Conservation (phyloP, 2,797 vertebrate species). For the Danio jaintianensis region DNA sequence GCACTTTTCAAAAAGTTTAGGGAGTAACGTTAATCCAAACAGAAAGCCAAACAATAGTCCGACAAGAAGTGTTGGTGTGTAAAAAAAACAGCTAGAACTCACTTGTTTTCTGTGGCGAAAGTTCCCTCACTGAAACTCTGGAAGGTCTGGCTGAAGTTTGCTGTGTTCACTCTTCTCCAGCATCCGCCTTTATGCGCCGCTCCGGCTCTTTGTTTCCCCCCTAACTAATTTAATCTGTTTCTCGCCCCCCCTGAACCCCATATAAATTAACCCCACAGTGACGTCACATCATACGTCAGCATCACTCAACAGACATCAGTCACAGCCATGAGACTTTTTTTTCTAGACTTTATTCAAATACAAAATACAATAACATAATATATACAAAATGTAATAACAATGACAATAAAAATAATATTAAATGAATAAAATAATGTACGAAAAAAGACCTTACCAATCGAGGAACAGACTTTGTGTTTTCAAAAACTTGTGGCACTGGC, state of each 20-base stretch:
- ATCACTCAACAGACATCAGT: slow-evolving; percentile 9
- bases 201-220: slow-evolving; percentile 78
- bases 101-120: slow-evolving; percentile 55
- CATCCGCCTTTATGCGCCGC: slow-evolving; percentile 53
- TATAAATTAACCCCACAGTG: slow-evolving; percentile 64
- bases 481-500: background rate
- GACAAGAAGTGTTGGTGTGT: background rate
- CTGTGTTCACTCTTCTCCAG: slow-evolving; percentile 44
- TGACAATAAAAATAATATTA: background rate
- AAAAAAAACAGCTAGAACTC: slow-evolving; percentile 50
- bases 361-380: background rate
- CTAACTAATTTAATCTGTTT: slow-evolving; percentile 75
- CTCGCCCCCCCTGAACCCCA: slow-evolving; percentile 72
- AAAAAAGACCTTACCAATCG: too few relatives aligned
- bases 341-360: background rate
- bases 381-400: background rate
- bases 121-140: slow-evolving; percentile 41
- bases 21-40: background rate
- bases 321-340: background rate
- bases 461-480: background rate
- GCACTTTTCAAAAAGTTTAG: background rate
- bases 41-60: background rate
- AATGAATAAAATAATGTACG: background rate
- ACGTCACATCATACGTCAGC: slow-evolving; percentile 68
- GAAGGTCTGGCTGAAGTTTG: slow-evolving; percentile 21